phyloP scores from a whole-genome alignment of 2,113 vertebrate species.

The Centropus bengalensis region DNA sequence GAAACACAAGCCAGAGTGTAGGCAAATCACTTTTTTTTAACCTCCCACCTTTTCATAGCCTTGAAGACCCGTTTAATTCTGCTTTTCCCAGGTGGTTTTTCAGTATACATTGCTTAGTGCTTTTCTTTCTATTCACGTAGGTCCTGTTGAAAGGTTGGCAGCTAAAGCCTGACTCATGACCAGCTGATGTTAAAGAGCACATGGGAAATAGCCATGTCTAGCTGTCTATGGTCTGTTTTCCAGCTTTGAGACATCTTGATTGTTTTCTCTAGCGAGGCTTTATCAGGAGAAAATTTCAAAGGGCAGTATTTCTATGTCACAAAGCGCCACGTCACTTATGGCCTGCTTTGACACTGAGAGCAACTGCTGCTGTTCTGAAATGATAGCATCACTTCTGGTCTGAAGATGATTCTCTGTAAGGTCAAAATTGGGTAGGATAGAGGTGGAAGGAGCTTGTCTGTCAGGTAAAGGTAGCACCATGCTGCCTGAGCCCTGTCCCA shows the following conservation, averaged over 20 bases:
- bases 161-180: fast-evolving
- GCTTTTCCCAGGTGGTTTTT: neutral
- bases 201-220: neutral
- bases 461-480: fast-evolving
- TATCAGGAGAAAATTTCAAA: neutral
- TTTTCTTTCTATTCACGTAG: neutral
- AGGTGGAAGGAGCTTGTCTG: neutral
- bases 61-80: neutral
- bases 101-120: fast-evolving
- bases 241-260: neutral
- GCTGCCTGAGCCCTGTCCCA: neutral
- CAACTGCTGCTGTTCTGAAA: neutral
- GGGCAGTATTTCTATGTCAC: neutral
- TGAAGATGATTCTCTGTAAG: neutral
- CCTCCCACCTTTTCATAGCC: neutral
- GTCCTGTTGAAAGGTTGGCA: neutral
- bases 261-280: neutral
- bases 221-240: neutral
- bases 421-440: fast-evolving
- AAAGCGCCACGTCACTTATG: neutral
- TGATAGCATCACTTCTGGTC: neutral
- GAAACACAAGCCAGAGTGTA: neutral
- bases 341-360: neutral
- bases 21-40: neutral
- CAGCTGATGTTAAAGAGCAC: neutral